Evolutionary conservation across 2,797 vertebrate species (phyloP), one percentile per base, ranked within the genome.

Genomic region (Xyrichtys novacula): DNA sequence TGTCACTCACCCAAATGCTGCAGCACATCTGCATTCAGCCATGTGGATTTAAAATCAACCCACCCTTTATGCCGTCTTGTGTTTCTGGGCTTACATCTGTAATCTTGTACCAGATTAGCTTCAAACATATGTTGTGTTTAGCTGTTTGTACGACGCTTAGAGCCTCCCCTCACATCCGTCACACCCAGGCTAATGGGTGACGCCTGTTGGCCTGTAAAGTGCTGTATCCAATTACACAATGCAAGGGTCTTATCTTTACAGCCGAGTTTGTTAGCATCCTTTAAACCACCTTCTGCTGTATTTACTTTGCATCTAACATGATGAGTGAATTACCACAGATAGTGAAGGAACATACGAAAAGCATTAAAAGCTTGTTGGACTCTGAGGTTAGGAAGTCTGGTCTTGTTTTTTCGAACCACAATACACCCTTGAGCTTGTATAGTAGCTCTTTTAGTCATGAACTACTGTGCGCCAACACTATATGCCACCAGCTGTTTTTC

Each of bases 141-240:
- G 23, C 4, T 47, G 25, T 69, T 47, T 66, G 36, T n/a, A 9
- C 16, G 19, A 56, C 40, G 40, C 9, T 7, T 8, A 9, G 17
- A 7, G 47, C 47, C 17, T 29, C 26, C 17, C 46, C 22, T 48
- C 28, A 48, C 19, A 11, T 62, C 0, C n/a, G 60, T 56, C 46
- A 49, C 65, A 57, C 71, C 65, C 53, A 5, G 48, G 44, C 43
- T 63, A 61, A 71, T 25, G 34, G 73, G 43, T 14, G 50, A 20
- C 23, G 7, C 20, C 56, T 52, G 55, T 62, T 39, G 7, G 31
- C 31, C 31, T 34, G 32, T 34, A 11, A 34, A 22, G 15, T 29
- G 26, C 39, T 43, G 38, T 38, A 10, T 77, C 48, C 17, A 5
- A 40, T 74, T 53, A 64, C 43, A 58, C 15, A 28, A 1, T 46